Evolutionary conservation across 1,140 invertebrate genomes (phyloP), one percentile per base, ranked within the genome.

Genomic region (Danaus melanippus): DNA sequence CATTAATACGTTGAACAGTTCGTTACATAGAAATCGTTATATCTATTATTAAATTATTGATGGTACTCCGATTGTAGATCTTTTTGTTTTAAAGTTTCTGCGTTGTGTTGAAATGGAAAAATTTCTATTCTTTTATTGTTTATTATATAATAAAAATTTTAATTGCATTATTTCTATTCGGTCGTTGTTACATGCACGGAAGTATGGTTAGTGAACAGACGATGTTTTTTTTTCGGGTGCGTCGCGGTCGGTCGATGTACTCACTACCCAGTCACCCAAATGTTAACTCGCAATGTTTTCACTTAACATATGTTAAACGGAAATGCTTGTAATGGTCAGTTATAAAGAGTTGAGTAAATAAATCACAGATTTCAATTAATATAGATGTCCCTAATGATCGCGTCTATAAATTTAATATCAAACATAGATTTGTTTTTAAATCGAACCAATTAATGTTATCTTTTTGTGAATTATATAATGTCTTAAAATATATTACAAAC

Each of bases 211-310:
- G 41, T 73, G 66, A 70, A 62, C 67, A 63, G 39, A 56, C 46
- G 55, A 62, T 40, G 50, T 53, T 42, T 51, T 21, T n/a, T 41
- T 68, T 74, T 71, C 57, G 69, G 62, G 66, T 57, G 51, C 62
- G 67, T 63, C 56, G 21, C 21, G 4, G 21, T 32, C 21, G 62
- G 47, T 47, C 55, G 47, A 65, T 57, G 58, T 53, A 66, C 60
- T 49, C 57, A 63, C 59, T 53, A 66, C 60, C 50, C 57, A 65
- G 57, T 71, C 69, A 76, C 71, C 70, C 64, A 51, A 69, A 66
- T 67, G 62, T 60, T 64, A 61, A 56, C 56, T 56, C 56, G 63
- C 64, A 64, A 67, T 64, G 64, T 64, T 71, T 69, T 69, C 65
- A 69, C 66, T 67, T 66, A 60, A 58, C 21, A 32, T 32, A 32